phyloP scores from a whole-genome alignment of 2,888 invertebrate species.

The Mechanitis mazaeus region DNA sequence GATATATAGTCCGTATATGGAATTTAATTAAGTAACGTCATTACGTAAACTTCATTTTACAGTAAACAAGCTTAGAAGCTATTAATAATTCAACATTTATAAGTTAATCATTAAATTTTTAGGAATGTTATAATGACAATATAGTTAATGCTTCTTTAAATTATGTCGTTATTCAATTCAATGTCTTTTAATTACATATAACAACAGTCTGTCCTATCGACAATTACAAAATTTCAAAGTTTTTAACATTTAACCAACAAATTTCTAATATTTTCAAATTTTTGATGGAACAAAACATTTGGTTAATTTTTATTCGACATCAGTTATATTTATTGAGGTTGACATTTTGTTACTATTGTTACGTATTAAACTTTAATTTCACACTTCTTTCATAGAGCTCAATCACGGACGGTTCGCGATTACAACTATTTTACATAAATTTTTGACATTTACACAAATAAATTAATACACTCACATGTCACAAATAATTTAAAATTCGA shows the following conservation, averaged over 20 bases:
- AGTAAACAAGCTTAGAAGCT: background rate
- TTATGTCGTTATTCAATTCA: background rate
- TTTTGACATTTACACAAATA: conserved; percentile 21
- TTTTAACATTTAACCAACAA: conserved; percentile 8
- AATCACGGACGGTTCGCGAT: conserved; percentile 70
- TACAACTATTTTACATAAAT: conserved; percentile 34
- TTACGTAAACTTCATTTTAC: no score
- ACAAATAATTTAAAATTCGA: conserved; percentile 21
- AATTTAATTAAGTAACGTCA: conserved; percentile 30
- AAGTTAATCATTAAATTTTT: conserved; percentile 7
- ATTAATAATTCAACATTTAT: background rate
- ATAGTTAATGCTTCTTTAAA: background rate
- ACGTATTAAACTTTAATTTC: conserved; percentile 17
- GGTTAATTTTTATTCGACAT: conserved; percentile 1
- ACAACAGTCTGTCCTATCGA: background rate
- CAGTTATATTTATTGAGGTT: conserved; percentile 16
- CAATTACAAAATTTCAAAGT: conserved; percentile 13
- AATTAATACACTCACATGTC: conserved; percentile 11
- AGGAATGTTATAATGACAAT: conserved; percentile 16
- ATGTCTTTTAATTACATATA: background rate
- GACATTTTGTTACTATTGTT: conserved; percentile 8
- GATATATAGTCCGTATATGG: conserved; percentile 45
- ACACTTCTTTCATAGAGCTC: conserved; percentile 45
- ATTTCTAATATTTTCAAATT: conserved; percentile 5
- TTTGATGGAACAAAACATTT: background rate